A percentile compares a stretch with the other conserved stretches of the same genome.
Evolutionary conservation across 1,140 invertebrate species (phyloP).

Genomic region (Periplaneta americana): DNA sequence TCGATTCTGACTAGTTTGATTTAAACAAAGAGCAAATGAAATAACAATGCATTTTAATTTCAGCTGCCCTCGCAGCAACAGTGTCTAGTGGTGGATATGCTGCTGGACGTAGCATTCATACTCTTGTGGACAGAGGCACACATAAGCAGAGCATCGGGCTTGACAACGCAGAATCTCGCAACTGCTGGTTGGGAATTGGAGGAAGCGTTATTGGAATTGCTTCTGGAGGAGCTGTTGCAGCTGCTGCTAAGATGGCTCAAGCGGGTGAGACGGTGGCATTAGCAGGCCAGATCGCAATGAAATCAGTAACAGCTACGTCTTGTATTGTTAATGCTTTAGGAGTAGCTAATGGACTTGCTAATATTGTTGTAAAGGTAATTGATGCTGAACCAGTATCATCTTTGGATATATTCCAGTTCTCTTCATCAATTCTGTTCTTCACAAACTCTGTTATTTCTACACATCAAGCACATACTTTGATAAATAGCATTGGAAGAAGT

Average conservation of each 20-base stretch:
- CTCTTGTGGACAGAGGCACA: not conserved
- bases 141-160: conserved; percentile 1
- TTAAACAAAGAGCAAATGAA: not conserved
- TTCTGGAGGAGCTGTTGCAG: not conserved
- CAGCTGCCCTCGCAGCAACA: not conserved
- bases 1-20: not conserved
- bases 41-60: not conserved
- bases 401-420: not conserved
- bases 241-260: not conserved
- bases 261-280: not conserved
- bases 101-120: not conserved
- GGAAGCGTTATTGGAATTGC: not conserved
- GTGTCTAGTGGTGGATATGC: not conserved
- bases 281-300: not conserved
- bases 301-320: not conserved
- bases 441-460: not conserved
- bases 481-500: not conserved
- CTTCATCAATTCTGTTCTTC: not conserved
- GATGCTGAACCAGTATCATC: not conserved
- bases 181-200: not conserved
- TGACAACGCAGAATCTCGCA: not conserved
- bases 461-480: not conserved
- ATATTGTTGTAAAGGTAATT: not conserved
- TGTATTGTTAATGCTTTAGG: not conserved
- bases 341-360: not conserved